Conservation (phyloP, 2,797 vertebrate genomes). For the Sebastiscus albofasciatus region DNA sequence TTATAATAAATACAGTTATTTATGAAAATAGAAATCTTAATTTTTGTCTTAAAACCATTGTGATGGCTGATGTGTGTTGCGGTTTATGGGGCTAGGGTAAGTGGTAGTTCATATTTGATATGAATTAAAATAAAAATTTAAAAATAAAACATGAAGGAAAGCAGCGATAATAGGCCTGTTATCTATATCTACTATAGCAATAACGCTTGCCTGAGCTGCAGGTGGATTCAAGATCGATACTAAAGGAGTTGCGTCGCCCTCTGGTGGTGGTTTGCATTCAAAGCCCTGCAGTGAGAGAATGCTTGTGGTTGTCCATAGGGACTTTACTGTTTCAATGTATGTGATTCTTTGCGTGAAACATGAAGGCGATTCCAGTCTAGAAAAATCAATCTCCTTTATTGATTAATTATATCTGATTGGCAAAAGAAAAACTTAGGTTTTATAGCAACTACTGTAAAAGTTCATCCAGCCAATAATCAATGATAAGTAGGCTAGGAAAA, state of each 20-base stretch:
- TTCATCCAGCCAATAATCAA: background rate
- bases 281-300: background rate
- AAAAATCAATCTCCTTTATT: background rate
- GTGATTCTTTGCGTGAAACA: background rate
- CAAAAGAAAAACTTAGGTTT: background rate
- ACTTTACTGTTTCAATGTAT: background rate
- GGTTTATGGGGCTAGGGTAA: too few species aligned
- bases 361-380: too few species aligned
- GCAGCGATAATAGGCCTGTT: too few species aligned
- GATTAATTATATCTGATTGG: background rate
- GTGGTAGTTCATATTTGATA: too few species aligned
- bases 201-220: background rate
- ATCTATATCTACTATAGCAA: too few species aligned
- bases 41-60: too few species aligned
- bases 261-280: background rate
- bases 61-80: too few species aligned
- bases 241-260: background rate
- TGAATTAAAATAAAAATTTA: too few species aligned
- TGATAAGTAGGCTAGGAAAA: background rate
- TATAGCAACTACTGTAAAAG: background rate
- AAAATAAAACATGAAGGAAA: too few species aligned
- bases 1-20: too few species aligned
- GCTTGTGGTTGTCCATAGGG: background rate
- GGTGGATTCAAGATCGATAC: background rate
- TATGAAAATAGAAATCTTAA: too few species aligned